These are phyloP conservation scores for Chaetodon auriga DNA, from an alignment of 2,113 vertebrate genomes.

Conservation along the genomic window DNA sequence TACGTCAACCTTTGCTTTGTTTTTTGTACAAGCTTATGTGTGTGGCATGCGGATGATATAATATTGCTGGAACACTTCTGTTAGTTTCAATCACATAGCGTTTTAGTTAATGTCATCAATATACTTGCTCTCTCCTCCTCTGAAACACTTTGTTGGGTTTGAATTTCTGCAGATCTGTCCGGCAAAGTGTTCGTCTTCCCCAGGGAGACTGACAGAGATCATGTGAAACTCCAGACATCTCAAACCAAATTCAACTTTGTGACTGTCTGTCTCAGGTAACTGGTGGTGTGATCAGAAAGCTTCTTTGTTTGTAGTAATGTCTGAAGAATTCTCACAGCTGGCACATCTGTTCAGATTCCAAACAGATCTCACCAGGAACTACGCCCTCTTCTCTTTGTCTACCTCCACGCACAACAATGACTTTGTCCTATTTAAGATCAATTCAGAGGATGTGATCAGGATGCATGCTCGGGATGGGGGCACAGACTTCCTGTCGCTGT, in stretches of 20 bases:
- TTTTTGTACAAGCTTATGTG: not conserved
- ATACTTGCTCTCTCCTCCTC: not conserved
- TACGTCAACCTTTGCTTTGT: not conserved
- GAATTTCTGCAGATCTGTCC: slow-evolving; percentile 49
- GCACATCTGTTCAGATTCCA: slow-evolving; percentile 38
- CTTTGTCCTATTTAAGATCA: slow-evolving; percentile 43
- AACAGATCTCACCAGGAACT: slow-evolving; percentile 53
- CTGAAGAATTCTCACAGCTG: not conserved
- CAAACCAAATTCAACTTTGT: slow-evolving; percentile 2
- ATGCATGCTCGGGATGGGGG: rapidly evolving
- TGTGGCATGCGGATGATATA: too few relatives aligned
- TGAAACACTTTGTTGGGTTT: not conserved
- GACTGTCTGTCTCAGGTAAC: slow-evolving; percentile 58
- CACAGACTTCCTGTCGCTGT: slow-evolving; percentile 25
- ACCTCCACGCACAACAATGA: not conserved
- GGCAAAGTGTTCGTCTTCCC: slow-evolving; percentile 66
- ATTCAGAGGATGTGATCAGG: not conserved
- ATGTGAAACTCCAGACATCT: slow-evolving; percentile 47
- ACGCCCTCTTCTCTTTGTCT: slow-evolving; percentile 45
- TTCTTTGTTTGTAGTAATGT: not conserved
- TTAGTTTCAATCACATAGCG: not conserved
- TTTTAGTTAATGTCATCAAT: not conserved
- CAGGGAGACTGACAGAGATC: not conserved
- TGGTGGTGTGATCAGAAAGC: not conserved
- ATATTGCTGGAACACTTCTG: not conserved